Percentiles rank a stretch among this genome's conserved stretches.
phyloP scores from a whole-genome alignment of 2,113 vertebrate species.

The Puffinus mauretanicus region DNA sequence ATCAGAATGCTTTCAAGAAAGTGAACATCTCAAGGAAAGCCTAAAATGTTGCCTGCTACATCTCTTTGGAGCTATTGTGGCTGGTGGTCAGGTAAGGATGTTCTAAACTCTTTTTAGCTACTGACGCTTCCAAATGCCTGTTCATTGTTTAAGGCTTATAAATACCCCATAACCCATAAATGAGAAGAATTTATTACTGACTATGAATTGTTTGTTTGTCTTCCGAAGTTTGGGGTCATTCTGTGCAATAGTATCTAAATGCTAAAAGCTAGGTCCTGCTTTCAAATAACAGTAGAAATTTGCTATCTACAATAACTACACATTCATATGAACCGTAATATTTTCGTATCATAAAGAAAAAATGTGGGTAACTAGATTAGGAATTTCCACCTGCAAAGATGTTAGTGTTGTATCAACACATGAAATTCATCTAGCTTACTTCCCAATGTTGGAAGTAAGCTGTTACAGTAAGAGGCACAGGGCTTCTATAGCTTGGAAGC shows the following conservation, averaged over 20 bases:
- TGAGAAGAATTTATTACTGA: background rate
- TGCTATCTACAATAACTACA: background rate
- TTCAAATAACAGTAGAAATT: background rate
- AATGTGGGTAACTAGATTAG: background rate
- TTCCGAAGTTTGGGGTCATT: background rate
- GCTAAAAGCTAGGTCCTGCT: background rate
- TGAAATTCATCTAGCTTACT: background rate
- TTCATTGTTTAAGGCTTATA: background rate
- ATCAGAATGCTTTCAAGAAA: conserved; percentile 98
- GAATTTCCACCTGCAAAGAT: background rate
- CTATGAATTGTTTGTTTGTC: background rate
- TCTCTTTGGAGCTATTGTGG: conserved; percentile 94
- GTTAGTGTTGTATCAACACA: background rate
- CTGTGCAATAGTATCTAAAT: background rate
- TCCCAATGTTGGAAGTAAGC: background rate
- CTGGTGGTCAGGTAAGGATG: conserved; percentile 89
- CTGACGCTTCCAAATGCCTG: background rate
- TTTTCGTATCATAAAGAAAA: background rate
- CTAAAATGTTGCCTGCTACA: conserved; percentile 95
- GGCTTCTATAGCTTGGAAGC: background rate
- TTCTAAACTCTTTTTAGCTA: background rate
- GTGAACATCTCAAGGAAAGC: conserved; percentile 96
- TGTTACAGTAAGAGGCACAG: background rate
- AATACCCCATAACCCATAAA: background rate
- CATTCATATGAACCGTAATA: background rate